Percentiles rank a stretch among this genome's conserved stretches.
Conservation (phyloP, 1,140 invertebrate genomes). For the Geopemphigus sp. region DNA sequence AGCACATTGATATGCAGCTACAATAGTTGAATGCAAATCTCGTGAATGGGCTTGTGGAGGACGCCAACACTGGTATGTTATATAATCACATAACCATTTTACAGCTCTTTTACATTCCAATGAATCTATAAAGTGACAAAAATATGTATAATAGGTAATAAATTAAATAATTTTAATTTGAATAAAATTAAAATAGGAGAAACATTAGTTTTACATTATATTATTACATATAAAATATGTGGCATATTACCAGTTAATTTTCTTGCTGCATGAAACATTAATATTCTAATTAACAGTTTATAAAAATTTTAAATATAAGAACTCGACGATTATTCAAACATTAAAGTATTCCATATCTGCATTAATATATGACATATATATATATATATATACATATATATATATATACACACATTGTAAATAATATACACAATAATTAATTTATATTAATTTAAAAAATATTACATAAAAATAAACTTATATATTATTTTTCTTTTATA, state of each 20-base stretch:
- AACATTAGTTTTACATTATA: not conserved
- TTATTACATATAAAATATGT: not conserved
- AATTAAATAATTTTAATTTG: not conserved
- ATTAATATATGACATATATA: too few species aligned
- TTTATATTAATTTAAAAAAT: too few species aligned
- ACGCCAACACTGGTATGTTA: slow-evolving; percentile 90
- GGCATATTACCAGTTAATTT: slow-evolving; percentile 34
- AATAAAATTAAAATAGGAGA: not conserved
- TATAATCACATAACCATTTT: slow-evolving; percentile 97
- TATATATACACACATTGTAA: too few species aligned
- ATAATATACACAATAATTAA: too few species aligned
- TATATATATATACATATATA: too few species aligned
- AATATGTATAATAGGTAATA: not conserved
- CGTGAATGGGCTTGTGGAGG: slow-evolving; percentile 94
- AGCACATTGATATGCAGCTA: slow-evolving; percentile 89
- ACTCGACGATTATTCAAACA: not conserved
- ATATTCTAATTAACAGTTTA: not conserved
- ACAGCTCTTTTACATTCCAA: slow-evolving; percentile 89
- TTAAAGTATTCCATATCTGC: too few species aligned
- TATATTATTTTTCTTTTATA: too few species aligned
- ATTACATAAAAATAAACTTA: too few species aligned
- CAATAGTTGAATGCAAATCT: slow-evolving; percentile 96
- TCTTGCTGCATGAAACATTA: slow-evolving; percentile 40
- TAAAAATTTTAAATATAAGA: not conserved
- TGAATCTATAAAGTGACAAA: slow-evolving; percentile 63